Conservation (phyloP, 2,888 invertebrate genomes). For the Pasiphila rectangulata region DNA sequence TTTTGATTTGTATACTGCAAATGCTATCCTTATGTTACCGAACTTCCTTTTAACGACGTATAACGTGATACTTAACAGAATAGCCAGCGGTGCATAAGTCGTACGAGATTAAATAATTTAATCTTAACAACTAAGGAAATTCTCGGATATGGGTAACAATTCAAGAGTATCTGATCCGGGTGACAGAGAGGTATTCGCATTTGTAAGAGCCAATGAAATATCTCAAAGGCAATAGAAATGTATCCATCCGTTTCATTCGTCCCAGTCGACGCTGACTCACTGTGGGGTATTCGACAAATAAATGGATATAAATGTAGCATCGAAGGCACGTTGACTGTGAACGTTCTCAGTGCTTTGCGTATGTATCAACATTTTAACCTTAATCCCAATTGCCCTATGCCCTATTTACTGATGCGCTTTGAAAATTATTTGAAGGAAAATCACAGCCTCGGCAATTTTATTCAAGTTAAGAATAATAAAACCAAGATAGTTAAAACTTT, state of each 20-base stretch:
- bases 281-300: conserved; percentile 51
- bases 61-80: too few species aligned
- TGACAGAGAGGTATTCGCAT: conserved; percentile 49
- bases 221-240: conserved; percentile 55
- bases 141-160: conserved; percentile 32
- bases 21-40: conserved; percentile 28
- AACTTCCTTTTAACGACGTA: conserved; percentile 18
- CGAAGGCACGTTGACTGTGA: conserved; percentile 39
- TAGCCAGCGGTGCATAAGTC: conserved; percentile 24
- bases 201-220: conserved; percentile 59
- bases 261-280: conserved; percentile 40
- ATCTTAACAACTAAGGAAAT: conserved; percentile 33
- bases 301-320: conserved; percentile 56
- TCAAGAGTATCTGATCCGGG: conserved; percentile 30
- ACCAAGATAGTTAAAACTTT: background rate
- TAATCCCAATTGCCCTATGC: too few species aligned
- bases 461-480: background rate
- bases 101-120: conserved; percentile 36
- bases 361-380: background rate
- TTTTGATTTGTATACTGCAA: conserved; percentile 8
- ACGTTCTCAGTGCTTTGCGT: conserved; percentile 10
- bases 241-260: conserved; percentile 50
- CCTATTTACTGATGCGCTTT: too few species aligned
- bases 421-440: background rate
- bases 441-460: too few species aligned